Percentiles rank a stretch among this genome's conserved stretches.
Evolutionary conservation across 53 echinoderm and acorn worm genomes (phyloP).

Genomic region (Paracentrotus lividus): DNA sequence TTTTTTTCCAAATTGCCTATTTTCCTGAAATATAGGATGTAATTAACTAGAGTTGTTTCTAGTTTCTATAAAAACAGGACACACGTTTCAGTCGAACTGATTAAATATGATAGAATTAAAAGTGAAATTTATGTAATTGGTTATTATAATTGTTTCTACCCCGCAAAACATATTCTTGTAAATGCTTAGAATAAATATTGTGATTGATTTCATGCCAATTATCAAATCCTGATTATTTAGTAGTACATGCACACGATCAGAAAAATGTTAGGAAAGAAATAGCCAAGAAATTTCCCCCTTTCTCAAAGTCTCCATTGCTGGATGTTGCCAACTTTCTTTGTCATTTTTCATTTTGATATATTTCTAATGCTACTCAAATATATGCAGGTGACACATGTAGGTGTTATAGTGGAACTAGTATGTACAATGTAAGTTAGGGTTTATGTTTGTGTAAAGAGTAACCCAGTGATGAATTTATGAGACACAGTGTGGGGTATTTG

Average conservation of each 20-base stretch:
- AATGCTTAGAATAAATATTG: neutral
- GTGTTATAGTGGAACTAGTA: no score
- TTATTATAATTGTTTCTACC: neutral
- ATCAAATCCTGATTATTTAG: neutral
- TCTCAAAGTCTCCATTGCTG: neutral
- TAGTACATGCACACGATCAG: neutral
- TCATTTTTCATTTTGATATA: no score
- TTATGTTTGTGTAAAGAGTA: no score
- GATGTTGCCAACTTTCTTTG: neutral
- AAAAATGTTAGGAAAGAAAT: neutral
- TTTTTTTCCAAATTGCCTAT: neutral
- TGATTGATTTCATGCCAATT: neutral
- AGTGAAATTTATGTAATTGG: neutral
- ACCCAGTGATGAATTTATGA: neutral
- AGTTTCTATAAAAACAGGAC: no score
- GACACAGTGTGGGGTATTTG: neutral
- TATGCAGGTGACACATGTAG: no score
- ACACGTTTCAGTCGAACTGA: neutral
- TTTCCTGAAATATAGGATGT: neutral
- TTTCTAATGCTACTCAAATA: no score
- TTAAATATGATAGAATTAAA: neutral
- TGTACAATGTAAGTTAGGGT: no score
- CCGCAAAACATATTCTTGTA: no score
- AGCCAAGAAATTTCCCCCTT: neutral
- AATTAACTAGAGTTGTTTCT: neutral